Base-by-base conservation (phyloP, 1,140 invertebrate species). In the Linepithema humile region DNA sequence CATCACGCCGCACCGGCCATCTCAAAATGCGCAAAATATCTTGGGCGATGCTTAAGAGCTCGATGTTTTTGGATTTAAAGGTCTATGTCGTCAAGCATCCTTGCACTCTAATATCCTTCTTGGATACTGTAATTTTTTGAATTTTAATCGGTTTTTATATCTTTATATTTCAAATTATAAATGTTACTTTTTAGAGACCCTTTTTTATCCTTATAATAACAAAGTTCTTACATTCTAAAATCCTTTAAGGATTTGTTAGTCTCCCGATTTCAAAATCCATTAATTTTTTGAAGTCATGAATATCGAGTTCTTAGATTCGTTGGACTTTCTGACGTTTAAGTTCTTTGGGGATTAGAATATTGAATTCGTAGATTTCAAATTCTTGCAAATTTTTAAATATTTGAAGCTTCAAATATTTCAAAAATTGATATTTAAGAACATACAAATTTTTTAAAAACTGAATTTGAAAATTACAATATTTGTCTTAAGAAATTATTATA, bases 61-160 rank as follows among this genome's bases (percentile, higher is more conserved):
- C 62, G 48, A 67, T 12, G 64, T 80, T 69, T 64, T 53, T 69
- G 75, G 64, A 80, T 80, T 80, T 80, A 80, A 35, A 80, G 75
- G 75, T 80, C 75, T 80, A 69, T 62, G 48, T 62, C 15, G 10
- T 17, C 2, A 32, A 62, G n/a, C n/a, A n/a, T n/a, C n/a, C n/a
- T 38, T 6, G 7, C 12, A 32, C 10, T 29, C 29, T 15, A 26
- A 69, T 48, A 69, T 45, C 43, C n/a, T n/a, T n/a, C 17, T n/a
- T 65, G 0, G 9, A 53, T n/a, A 78, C 35, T 2, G 23, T 23
- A 65, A 65, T n/a, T n/a, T 15, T 26, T 64, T 77, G 59, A 45
- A 10, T 38, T 12, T 20, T 55, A 23, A 53, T 53, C 20, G n/a
- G 50, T 62, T 43, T n/a, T 62, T 7, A 62, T 45, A 45, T 60